Conservation (phyloP, 2,113 vertebrate genomes). For the Romanogobio albipinnatus region DNA sequence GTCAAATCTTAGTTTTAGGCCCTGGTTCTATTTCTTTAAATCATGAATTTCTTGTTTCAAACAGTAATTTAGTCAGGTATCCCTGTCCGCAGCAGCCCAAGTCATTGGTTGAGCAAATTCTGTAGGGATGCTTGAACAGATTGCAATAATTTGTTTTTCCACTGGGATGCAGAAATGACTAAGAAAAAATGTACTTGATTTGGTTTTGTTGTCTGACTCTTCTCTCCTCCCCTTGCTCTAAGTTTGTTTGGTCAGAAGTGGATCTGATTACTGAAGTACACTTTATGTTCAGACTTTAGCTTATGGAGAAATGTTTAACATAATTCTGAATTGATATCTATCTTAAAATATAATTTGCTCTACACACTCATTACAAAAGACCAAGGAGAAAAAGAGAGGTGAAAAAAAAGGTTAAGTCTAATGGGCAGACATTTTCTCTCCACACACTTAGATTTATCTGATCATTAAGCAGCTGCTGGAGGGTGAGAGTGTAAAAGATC, state of each 20-base stretch:
- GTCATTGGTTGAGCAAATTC: too few relatives aligned
- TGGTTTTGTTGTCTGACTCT: background rate
- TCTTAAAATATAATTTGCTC: conserved; percentile 62
- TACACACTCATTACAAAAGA: conserved; percentile 36
- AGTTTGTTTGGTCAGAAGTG: background rate
- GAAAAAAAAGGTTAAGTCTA: conserved; percentile 76
- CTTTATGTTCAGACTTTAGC: conserved; percentile 54
- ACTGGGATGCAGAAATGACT: background rate
- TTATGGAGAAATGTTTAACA: conserved; percentile 66
- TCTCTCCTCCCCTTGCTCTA: background rate
- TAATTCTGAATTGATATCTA: conserved; percentile 74
- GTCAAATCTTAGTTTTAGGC: too few relatives aligned
- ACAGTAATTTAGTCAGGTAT: too few relatives aligned
- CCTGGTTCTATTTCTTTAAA: too few relatives aligned
- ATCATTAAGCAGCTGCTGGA: conserved; percentile 85
- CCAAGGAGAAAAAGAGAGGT: conserved; percentile 62
- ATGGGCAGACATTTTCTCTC: conserved; percentile 77
- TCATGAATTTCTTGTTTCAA: too few relatives aligned
- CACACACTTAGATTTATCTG: conserved; percentile 68
- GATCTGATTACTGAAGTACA: conserved; percentile 61
- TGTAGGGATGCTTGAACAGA: too few relatives aligned
- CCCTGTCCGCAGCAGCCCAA: too few relatives aligned
- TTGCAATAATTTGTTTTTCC: background rate
- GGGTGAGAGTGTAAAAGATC: conserved; percentile 80
- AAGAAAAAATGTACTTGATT: background rate